Evolutionary conservation across 2,888 invertebrate genomes (phyloP).

Genomic region (Protodeltote pygarga): DNA sequence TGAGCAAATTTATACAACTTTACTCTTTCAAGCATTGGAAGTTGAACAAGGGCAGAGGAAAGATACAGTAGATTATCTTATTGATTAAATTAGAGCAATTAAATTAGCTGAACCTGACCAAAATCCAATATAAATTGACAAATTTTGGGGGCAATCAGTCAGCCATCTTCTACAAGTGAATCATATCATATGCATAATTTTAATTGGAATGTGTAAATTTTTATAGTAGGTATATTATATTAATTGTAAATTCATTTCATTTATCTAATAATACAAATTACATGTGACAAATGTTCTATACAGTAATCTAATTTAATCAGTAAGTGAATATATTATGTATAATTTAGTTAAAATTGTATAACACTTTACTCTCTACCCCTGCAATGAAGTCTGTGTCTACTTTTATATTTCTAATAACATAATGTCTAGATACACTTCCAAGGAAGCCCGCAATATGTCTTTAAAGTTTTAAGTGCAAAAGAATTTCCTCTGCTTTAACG

Average conservation of each 20-base stretch:
- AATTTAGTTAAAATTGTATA: constrained; percentile 8
- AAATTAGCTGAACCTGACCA: constrained; percentile 4
- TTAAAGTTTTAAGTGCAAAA: constrained; percentile 61
- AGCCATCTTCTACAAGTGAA: constrained; percentile 6
- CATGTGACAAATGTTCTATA: constrained; percentile 2
- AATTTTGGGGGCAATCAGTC: constrained; percentile 8
- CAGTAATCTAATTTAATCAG: constrained; percentile 40
- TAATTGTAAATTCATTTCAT: constrained; percentile 18
- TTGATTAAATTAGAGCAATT: constrained; percentile 37
- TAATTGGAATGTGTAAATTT: constrained; percentile 28
- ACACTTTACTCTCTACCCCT: constrained; percentile 26
- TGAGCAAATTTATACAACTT: constrained; percentile 54
- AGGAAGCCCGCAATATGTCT: constrained; percentile 19
- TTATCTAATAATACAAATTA: constrained; percentile 9
- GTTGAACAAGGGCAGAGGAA: constrained; percentile 31
- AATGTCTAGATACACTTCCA: constrained; percentile 18
- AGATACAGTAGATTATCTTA: constrained; percentile 8
- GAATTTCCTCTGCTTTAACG: constrained; percentile 69
- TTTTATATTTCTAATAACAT: constrained; percentile 22
- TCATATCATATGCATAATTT: constrained; percentile 5
- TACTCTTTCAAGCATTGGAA: constrained; percentile 34
- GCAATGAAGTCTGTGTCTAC: constrained; percentile 20
- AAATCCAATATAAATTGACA: constrained; percentile 10
- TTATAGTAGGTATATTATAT: constrained; percentile 11
- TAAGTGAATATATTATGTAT: constrained; percentile 18